phyloP scores from a whole-genome alignment of 2,797 vertebrate genomes.

The Myotis findleyi region DNA sequence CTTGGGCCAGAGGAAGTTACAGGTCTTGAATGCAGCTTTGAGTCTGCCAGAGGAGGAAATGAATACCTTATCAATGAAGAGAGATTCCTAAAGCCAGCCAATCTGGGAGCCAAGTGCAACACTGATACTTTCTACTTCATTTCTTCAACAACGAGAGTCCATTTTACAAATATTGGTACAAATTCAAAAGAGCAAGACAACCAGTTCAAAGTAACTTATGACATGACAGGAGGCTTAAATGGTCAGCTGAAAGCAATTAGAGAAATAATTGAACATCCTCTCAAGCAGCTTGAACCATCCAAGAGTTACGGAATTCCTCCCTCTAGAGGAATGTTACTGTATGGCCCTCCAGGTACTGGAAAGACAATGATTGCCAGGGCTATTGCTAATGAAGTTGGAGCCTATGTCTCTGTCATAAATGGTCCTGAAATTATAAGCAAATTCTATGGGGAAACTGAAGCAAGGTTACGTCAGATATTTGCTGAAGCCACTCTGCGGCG shows the following conservation, averaged over 20 bases:
- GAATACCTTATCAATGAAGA: constrained; percentile 23
- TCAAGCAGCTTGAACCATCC: constrained; percentile 95
- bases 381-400: constrained; percentile 94
- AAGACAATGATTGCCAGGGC: constrained; percentile 98
- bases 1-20: constrained; percentile 23
- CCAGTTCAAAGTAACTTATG: constrained; percentile 91
- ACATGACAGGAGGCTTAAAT: constrained; percentile 95
- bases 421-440: constrained; percentile 99
- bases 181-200: constrained; percentile 63
- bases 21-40: constrained; percentile 18
- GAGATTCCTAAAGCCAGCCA: constrained; percentile 41
- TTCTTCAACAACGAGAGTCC: constrained; percentile 89
- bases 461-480: constrained; percentile 95
- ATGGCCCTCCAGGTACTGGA: constrained; percentile 97
- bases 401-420: constrained; percentile 95
- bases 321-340: constrained; percentile 94
- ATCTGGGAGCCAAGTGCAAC: constrained; percentile 71
- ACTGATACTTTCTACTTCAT: constrained; percentile 93
- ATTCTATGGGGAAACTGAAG: constrained; percentile 98
- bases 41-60: constrained; percentile 45
- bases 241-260: constrained; percentile 93
- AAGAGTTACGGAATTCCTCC: constrained; percentile 93
- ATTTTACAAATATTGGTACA: constrained; percentile 79
- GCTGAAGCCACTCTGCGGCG: constrained; percentile 91
- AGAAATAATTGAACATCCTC: constrained; percentile 95